Evolutionary conservation across 2,888 invertebrate genomes (phyloP), one percentile per base, ranked within the genome.

Genomic region (Odontocolon sp.): DNA sequence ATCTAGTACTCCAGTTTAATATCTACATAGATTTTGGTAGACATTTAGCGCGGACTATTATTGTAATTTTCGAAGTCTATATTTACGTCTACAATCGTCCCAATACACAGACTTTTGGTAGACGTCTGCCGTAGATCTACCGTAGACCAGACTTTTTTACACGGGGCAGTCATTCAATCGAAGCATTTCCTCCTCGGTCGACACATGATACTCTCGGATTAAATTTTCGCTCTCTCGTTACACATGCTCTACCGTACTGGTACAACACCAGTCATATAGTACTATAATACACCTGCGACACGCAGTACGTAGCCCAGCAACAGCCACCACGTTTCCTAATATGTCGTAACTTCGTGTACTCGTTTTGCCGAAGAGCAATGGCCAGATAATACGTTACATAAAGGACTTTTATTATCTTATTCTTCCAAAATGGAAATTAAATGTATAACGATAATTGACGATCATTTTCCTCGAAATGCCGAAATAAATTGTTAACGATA

Each of bases 311-410:
- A 31, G 9, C 31, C 54, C 28, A 42, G 57, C 38, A 45, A 57
- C 47, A 14, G 63, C 52, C 64, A 64, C 71, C 71, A 57, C 21
- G 64, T 59, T 73, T 73, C 73, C 69, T 66, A 77, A 73, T 73
- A 73, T 77, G 72, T 77, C 73, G 77, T 77, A 77, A 77, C 67
- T 76, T 63, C 33, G 50, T 71, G 18, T 40, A 59, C 52, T 70
- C 42, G 42, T 52, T 63, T 59, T 45, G 52, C 59, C 68, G 68
- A 74, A 63, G 74, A 68, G 61, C 74, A 68, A 74, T 68, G 68
- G 33, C 68, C 69, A 23, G 47, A 69, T 61, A 31, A 54, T 54
- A 16, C 16, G 18, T 73, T 77, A 77, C 64, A 54, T 69, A 77
- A 77, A 69, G 73, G 59, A 54, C 47, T 14, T 64, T 21, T 50